Base-by-base conservation (phyloP, 1,140 invertebrate species). In the Rhagoletis pomonella region DNA sequence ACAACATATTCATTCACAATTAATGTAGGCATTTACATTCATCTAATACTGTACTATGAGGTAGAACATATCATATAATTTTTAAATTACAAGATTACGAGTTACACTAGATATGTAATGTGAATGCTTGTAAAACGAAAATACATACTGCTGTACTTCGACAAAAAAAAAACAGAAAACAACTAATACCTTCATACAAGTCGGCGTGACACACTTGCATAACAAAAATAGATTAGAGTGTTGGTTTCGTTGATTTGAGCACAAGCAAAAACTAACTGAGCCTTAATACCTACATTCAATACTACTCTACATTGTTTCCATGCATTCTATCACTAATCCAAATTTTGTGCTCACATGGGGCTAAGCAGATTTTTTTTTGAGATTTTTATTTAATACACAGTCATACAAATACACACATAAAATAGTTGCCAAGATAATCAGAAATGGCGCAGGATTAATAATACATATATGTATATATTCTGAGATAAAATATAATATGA, bases 401-500 rank as follows among this genome's bases (percentile, higher is more conserved):
- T 55, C 60, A 62, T n/a, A 62, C 12, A 62, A 29, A 29, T 29
- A 29, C 60, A 62, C 4, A 62, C 7, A 7, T 62, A 17, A 17
- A 14, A 62, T n/a, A 62, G 9, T 4, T 29, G 29, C 29, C 29
- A 29, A 29, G 29, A 29, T 29, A 29, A 29, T 29, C 29, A 29
- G 29, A 29, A 29, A 29, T 29, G 29, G 29, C 29, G 29, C 29
- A 29, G 29, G 29, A 29, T 29, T 29, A 29, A 29, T 29, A 29
- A 29, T 62, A n/a, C 17, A 62, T 12, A n/a, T 62, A 86, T 86
- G 14, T 59, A 47, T 19, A 29, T 87, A n/a, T 17, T 58, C 55
- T 87, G 12, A 58, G 55, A 29, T 87, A 59, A 58, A 69, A 29
- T 87, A 59, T 29, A 77, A 29, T 29, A 17, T 73, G 39, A 77